Evolutionary conservation across 2,888 invertebrate genomes (phyloP).

Genomic region (Stenodema calcarata): DNA sequence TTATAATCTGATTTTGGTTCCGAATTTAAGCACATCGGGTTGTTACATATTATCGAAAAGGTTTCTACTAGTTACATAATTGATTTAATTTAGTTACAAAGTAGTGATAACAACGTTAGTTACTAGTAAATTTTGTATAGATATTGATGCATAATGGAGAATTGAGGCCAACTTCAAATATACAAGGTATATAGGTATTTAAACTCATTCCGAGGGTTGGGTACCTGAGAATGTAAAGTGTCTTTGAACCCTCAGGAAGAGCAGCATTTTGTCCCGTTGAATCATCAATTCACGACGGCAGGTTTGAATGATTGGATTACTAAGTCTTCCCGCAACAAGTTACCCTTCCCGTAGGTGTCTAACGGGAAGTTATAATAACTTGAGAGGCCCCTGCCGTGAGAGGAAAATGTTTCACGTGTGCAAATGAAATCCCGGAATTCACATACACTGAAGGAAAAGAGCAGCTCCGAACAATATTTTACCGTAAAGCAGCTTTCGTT

Average conservation of each 20-base stretch:
- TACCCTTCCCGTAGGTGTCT: background rate
- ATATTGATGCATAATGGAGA: too few relatives aligned
- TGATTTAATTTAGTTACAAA: too few relatives aligned
- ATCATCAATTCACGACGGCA: slow-evolving; percentile 8
- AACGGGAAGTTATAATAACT: slow-evolving; percentile 13
- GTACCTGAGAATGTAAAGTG: too few relatives aligned
- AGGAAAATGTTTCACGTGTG: background rate
- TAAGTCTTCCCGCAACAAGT: slow-evolving; percentile 16
- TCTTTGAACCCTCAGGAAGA: background rate
- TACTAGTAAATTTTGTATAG: too few relatives aligned
- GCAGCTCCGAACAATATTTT: slow-evolving; percentile 1
- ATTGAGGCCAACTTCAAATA: too few relatives aligned
- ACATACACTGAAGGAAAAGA: background rate
- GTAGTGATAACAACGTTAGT: too few relatives aligned
- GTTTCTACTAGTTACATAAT: too few relatives aligned
- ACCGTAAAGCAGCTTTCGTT: background rate
- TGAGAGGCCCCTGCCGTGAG: background rate
- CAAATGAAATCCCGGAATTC: background rate
- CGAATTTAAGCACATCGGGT: too few relatives aligned
- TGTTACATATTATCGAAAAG: too few relatives aligned
- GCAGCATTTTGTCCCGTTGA: background rate
- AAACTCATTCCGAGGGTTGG: too few relatives aligned
- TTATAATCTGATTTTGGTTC: too few relatives aligned
- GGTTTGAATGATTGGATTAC: slow-evolving; percentile 22
- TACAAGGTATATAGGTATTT: too few relatives aligned